A percentile compares a stretch with the other conserved stretches of the same genome.
These are phyloP conservation scores for Arctopsyche grandis DNA, from an alignment of 1,140 invertebrate species.

Conservation along the genomic window DNA sequence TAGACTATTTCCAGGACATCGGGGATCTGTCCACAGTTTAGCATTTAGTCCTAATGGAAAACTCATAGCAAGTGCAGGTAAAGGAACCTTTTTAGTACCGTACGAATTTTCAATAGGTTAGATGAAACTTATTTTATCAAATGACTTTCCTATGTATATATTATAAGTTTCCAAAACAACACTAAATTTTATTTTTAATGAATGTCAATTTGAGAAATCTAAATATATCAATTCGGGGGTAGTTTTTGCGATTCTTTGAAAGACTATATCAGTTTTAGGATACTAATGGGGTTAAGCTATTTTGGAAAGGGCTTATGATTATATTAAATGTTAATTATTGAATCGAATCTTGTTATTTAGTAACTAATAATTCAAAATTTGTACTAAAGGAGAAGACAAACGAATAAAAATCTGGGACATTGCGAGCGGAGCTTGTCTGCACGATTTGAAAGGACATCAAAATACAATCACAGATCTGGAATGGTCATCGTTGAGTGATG, in stretches of 20 bases:
- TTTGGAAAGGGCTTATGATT: no score
- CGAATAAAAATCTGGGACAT: slow-evolving; percentile 71
- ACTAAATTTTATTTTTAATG: neutral
- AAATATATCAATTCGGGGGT: no score
- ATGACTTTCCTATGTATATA: no score
- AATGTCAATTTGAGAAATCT: no score
- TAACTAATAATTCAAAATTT: neutral
- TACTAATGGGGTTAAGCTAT: no score
- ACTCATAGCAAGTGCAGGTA: slow-evolving; percentile 79
- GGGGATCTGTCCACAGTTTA: slow-evolving; percentile 76
- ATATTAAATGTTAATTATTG: no score
- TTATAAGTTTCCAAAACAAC: neutral
- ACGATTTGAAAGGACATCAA: slow-evolving; percentile 82
- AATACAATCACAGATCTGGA: slow-evolving; percentile 77
- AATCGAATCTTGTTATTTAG: no score
- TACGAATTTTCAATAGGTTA: neutral
- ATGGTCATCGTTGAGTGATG: slow-evolving; percentile 60
- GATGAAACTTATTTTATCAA: no score
- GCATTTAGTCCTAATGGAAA: slow-evolving; percentile 85
- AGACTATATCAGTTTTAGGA: no score
- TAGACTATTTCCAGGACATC: slow-evolving; percentile 83
- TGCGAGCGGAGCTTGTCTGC: slow-evolving; percentile 66
- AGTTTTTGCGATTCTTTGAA: no score
- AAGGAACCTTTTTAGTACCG: no score
- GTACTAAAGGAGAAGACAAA: slow-evolving; percentile 65